Base-by-base conservation (phyloP, 2,888 invertebrate genomes). In the Dryocosmus kuriphilus region DNA sequence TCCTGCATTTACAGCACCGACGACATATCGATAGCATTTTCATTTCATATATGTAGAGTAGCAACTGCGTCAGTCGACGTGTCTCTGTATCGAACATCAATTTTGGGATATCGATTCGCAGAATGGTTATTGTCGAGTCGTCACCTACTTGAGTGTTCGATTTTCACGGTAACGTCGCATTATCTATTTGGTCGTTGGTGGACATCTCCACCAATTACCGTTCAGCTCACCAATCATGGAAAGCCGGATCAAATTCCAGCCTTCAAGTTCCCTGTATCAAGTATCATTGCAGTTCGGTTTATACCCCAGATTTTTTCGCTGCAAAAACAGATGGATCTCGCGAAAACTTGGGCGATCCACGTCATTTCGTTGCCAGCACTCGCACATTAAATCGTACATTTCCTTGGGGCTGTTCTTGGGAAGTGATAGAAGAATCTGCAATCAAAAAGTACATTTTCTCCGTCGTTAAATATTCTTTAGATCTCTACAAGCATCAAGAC, bases 321-420 rank as follows among this genome's bases (percentile, higher is more conserved):
- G 96, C 83, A 97, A 93, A 92, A 97, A 97, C 91, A 97, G 93
- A 92, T 97, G 96, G 87, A 97, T 97, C 91, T 97, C 97, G 80
- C 95, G 93, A 92, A 97, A 97, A 86, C 94, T 95, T 65, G 97
- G 97, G 78, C 97, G 93, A 91, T 95, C 95, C 60, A 94, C 93
- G 87, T 96, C 96, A 89, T 95, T 95, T 75, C 96, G 93, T 89
- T 96, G 95, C 97, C 97, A 97, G 90, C 97, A 97, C 89, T 97
- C 97, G 87, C 94, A 93, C 96, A 97, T 96, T 88, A 97, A 92
- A 91, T 97, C 96, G 92, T 95, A 97, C 87, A 97, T 96, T 92
- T 97, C 97, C 88, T 96, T 95, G 41, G 96, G 96, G 90, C 96
- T 96, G 92, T 95, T 95, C 87, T 94, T 93, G 79, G 97, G 96